phyloP scores from a whole-genome alignment of 2,888 invertebrate species.

The Thymelicus sylvestris region DNA sequence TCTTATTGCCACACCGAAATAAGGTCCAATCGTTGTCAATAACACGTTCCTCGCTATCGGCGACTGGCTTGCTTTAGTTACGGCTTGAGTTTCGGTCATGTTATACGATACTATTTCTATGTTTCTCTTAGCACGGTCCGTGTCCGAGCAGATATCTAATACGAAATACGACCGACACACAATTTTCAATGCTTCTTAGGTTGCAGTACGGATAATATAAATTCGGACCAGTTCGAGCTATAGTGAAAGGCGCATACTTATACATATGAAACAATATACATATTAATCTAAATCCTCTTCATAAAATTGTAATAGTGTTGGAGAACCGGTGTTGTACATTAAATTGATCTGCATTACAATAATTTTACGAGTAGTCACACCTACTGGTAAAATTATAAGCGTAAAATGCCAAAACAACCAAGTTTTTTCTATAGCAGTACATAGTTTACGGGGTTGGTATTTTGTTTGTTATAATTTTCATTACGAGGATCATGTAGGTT shows the following conservation, averaged over 20 bases:
- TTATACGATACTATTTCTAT: slow-evolving; percentile 25
- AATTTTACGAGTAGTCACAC: too few relatives aligned
- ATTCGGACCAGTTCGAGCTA: neutral
- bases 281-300: neutral
- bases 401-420: too few relatives aligned
- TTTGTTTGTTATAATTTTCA: too few relatives aligned
- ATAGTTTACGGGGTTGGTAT: too few relatives aligned
- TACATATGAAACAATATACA: neutral
- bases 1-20: slow-evolving; percentile 16
- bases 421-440: too few relatives aligned
- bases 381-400: too few relatives aligned
- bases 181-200: slow-evolving; percentile 11
- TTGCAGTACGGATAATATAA: slow-evolving; percentile 17
- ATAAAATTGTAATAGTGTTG: neutral
- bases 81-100: slow-evolving; percentile 33
- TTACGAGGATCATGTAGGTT: too few relatives aligned
- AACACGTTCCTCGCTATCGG: neutral
- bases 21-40: slow-evolving; percentile 8
- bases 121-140: slow-evolving; percentile 20
- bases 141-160: slow-evolving; percentile 30
- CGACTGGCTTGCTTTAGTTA: slow-evolving; percentile 6
- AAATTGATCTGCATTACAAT: too few relatives aligned
- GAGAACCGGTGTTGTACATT: too few relatives aligned
- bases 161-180: slow-evolving; percentile 19
- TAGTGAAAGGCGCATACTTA: slow-evolving; percentile 19